phyloP scores from a whole-genome alignment of 1,140 invertebrate genomes.

The Dendroctonus valens region DNA sequence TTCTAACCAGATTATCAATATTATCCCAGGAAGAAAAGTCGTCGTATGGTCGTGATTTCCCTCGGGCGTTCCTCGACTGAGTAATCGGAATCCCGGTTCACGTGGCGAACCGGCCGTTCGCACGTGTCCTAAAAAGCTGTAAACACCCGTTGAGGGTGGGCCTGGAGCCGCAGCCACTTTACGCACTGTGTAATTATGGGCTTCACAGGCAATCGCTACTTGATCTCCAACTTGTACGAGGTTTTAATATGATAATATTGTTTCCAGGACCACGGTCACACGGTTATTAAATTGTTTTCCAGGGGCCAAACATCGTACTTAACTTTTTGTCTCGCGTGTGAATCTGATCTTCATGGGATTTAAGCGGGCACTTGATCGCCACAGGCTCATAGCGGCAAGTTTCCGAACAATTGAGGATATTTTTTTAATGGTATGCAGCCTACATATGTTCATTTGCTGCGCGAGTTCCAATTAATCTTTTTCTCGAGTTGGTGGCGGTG shows the following conservation, averaged over 20 bases:
- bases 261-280: slow-evolving; percentile 9
- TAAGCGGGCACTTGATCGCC: background rate
- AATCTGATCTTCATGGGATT: slow-evolving; percentile 18
- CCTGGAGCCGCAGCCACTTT: slow-evolving; percentile 26
- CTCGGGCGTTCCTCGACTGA: slow-evolving; percentile 5
- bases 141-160: slow-evolving; percentile 27
- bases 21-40: background rate
- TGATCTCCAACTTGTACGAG: slow-evolving; percentile 20
- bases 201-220: slow-evolving; percentile 20
- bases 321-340: slow-evolving; percentile 28
- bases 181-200: slow-evolving; percentile 25
- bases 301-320: slow-evolving; percentile 15
- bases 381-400: too few relatives aligned
- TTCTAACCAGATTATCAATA: too few relatives aligned
- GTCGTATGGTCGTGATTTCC: slow-evolving; percentile 20
- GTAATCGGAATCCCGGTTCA: slow-evolving; percentile 17
- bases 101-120: slow-evolving; percentile 15
- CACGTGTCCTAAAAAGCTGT: slow-evolving; percentile 21
- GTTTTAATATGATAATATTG: slow-evolving; percentile 30
- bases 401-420: too few relatives aligned
- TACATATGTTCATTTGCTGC: too few relatives aligned
- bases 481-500: too few relatives aligned
- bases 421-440: too few relatives aligned
- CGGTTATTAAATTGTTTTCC: slow-evolving; percentile 29
- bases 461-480: too few relatives aligned